Conservation (phyloP, 2,888 invertebrate species). For the Neoitamus cyanurus region DNA sequence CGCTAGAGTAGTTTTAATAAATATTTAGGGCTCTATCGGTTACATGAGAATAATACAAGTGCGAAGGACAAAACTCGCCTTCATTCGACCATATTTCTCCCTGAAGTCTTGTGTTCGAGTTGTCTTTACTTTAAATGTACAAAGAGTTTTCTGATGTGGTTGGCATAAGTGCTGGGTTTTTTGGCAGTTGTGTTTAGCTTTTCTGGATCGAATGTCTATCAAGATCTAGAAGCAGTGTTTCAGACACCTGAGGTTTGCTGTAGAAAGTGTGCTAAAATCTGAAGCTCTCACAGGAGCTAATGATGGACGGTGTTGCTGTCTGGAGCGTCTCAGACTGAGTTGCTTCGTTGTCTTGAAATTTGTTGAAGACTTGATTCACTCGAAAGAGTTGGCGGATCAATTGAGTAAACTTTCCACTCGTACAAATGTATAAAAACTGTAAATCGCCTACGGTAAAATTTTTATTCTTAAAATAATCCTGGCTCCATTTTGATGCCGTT, state of each 20-base stretch:
- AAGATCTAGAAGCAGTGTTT: background rate
- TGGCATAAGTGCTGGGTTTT: background rate
- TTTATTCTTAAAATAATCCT: background rate
- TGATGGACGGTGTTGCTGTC: background rate
- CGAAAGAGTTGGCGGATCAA: background rate
- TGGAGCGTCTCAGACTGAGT: background rate
- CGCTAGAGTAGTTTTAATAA: constrained; percentile 29
- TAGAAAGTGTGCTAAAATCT: background rate
- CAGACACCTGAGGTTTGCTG: background rate
- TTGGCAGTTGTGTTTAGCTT: background rate
- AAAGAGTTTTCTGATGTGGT: background rate
- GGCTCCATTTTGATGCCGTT: background rate
- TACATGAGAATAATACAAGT: constrained; percentile 12
- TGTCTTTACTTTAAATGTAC: background rate
- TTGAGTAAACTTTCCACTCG: background rate
- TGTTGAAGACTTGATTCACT: background rate
- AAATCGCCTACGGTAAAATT: background rate
- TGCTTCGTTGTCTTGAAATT: background rate
- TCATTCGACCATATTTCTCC: background rate
- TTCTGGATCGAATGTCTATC: background rate
- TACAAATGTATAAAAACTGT: background rate
- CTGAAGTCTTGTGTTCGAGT: constrained; percentile 6
- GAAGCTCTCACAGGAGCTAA: background rate
- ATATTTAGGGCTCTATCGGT: constrained; percentile 23
- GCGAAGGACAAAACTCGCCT: background rate